Percentiles rank a stretch among this genome's conserved stretches.
phyloP scores from a whole-genome alignment of 2,888 invertebrate species.

The Nomada fucata region DNA sequence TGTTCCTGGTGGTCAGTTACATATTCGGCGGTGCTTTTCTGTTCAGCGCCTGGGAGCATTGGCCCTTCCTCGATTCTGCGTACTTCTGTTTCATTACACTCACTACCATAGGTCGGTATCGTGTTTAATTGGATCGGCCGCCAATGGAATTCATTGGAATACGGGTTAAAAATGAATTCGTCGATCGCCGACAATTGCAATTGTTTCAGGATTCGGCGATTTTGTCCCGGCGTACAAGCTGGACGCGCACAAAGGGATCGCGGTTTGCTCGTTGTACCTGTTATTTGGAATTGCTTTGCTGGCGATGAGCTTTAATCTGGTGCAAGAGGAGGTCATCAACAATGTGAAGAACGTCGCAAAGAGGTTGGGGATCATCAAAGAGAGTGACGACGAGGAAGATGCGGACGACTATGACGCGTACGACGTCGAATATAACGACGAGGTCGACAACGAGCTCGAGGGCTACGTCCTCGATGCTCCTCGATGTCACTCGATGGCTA shows the following conservation, averaged over 20 bases:
- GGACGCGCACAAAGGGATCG: constrained; percentile 88
- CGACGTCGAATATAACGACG: constrained; percentile 73
- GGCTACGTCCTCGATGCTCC: constrained; percentile 55
- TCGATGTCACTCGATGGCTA: constrained; percentile 56
- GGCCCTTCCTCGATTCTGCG: constrained; percentile 94
- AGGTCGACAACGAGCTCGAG: constrained; percentile 68
- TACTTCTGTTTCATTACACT: constrained; percentile 98
- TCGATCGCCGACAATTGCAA: background rate
- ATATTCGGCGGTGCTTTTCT: constrained; percentile 95
- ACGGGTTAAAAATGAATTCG: too few species aligned
- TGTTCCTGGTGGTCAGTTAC: constrained; percentile 94
- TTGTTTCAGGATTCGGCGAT: constrained; percentile 90
- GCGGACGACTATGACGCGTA: constrained; percentile 81
- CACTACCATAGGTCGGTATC: constrained; percentile 90
- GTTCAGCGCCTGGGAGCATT: constrained; percentile 93
- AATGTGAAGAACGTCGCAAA: constrained; percentile 94
- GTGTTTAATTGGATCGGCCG: too few species aligned
- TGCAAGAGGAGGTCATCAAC: constrained; percentile 96
- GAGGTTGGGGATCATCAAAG: constrained; percentile 94
- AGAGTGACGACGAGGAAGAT: constrained; percentile 87
- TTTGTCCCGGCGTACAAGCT: constrained; percentile 93
- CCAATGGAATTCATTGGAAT: too few species aligned
- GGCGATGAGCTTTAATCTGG: constrained; percentile 98
- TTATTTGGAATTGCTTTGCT: constrained; percentile 96
- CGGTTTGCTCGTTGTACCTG: constrained; percentile 95